phyloP scores from a whole-genome alignment of 2,797 vertebrate genomes.

The Pseudomugil gertrudae region DNA sequence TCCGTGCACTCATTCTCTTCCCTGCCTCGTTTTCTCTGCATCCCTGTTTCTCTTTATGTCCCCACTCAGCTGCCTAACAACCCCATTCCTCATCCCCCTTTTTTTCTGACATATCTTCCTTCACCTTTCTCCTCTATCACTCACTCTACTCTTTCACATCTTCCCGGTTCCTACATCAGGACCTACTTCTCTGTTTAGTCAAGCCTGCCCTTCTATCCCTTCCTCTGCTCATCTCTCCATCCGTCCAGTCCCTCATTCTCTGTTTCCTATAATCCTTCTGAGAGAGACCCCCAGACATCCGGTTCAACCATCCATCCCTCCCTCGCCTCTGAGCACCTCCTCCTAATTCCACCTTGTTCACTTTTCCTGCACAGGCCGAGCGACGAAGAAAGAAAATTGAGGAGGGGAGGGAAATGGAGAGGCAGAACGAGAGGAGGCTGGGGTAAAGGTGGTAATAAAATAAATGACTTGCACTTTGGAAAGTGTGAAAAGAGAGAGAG shows the following conservation, averaged over 20 bases:
- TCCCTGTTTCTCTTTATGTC: slow-evolving; percentile 27
- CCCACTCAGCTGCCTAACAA: slow-evolving; percentile 32
- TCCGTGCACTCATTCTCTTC: slow-evolving; percentile 79
- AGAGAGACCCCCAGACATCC: slow-evolving; percentile 74
- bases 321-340: slow-evolving; percentile 48
- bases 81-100: slow-evolving; percentile 9
- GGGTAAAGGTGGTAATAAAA: slow-evolving; percentile 84
- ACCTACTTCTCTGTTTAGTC: slow-evolving; percentile 74
- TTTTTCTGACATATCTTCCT: slow-evolving; percentile 58
- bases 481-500: slow-evolving; percentile 78
- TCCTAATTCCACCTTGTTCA: slow-evolving; percentile 58
- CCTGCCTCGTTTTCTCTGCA: slow-evolving; percentile 46
- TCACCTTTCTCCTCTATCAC: slow-evolving; percentile 46
- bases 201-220: slow-evolving; percentile 77
- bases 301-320: slow-evolving; percentile 63
- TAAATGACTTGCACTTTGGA: slow-evolving; percentile 90
- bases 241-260: slow-evolving; percentile 72
- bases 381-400: slow-evolving; percentile 10
- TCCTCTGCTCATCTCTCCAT: slow-evolving; percentile 70
- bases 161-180: slow-evolving; percentile 71
- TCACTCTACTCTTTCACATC: slow-evolving; percentile 56
- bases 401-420: slow-evolving; percentile 54
- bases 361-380: slow-evolving; percentile 72
- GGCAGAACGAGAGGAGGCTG: slow-evolving; percentile 57
- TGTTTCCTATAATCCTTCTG: slow-evolving; percentile 71